Base-by-base conservation (phyloP, 2,113 vertebrate species). In the Xenopus tropicalis region DNA sequence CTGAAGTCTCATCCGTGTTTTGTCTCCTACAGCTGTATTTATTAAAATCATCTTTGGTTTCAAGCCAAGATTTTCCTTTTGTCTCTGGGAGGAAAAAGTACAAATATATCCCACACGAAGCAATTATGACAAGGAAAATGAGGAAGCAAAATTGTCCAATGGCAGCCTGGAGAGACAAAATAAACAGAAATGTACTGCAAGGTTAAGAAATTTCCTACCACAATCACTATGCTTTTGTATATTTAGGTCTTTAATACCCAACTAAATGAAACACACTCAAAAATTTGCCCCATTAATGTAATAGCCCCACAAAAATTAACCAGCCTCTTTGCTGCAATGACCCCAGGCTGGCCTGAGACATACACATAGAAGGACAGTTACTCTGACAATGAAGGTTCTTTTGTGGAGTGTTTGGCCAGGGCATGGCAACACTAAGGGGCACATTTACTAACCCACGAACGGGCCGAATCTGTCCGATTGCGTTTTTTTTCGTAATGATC, bases 51-150 rank as follows among this genome's bases (percentile, higher is more conserved):
- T 83, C 82, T 25, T 85, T 89, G 78, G 95, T 96, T 84, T 87
- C 91, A 1, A 89, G 7, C 1, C 92, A 83, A 11, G 91, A 91
- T 82, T 95, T 96, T 46, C 92, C 93, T 71, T 94, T 94, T 16
- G 94, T 96, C 87, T 96, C 95, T 20, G 95, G 95, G 78, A 96
- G 86, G 79, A 94, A 84, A 29, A 94, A 56, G 69, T 89, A 86
- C n/a, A 94, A 73, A 43, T 84, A 85, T 4, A 87, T 23, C 8
- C 88, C 90, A 25, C 92, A 89, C 48, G 86, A 43, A 69, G 93
- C 81, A 79, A 93, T 91, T 64, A 90, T 82, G 0, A 54, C 78
- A 54, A 85, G 90, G 51, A 90, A 95, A 14, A 93, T 90, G 73
- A 96, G 87, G 62, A 94, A 95, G 82, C 93, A 95, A 83, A 88